phyloP scores from a whole-genome alignment of 2,797 vertebrate genomes.

The Aulostomus chinensis region DNA sequence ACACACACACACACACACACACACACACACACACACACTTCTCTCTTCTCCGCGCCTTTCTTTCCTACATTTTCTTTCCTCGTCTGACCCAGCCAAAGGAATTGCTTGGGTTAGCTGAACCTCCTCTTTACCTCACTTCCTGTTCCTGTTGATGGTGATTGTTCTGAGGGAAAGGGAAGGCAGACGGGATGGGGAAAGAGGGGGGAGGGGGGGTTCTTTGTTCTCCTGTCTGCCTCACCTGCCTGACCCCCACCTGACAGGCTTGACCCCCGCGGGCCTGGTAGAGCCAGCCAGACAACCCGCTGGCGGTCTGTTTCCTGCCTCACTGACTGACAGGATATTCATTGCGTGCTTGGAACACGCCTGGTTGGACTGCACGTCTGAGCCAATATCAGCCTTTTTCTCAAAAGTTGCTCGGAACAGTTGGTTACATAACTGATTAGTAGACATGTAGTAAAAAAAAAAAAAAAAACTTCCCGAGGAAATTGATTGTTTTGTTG shows the following conservation, averaged over 20 bases:
- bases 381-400: not conserved
- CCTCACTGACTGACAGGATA: slow-evolving; percentile 64
- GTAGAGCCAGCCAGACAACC: slow-evolving; percentile 49
- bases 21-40: too few relatives aligned
- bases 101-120: slow-evolving; percentile 73
- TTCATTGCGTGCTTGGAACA: slow-evolving; percentile 47
- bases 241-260: slow-evolving; percentile 61
- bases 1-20: slow-evolving; percentile 31
- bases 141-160: slow-evolving; percentile 78
- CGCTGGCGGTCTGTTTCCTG: slow-evolving; percentile 56
- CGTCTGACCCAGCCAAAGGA: slow-evolving; percentile 51
- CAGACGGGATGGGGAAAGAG: slow-evolving; percentile 48
- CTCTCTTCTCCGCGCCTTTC: slow-evolving; percentile 43
- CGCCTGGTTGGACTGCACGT: slow-evolving; percentile 13
- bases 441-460: too few relatives aligned
- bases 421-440: not conserved
- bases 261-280: slow-evolving; percentile 34
- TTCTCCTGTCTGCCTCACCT: slow-evolving; percentile 65
- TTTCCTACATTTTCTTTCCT: slow-evolving; percentile 51
- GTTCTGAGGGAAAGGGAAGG: slow-evolving; percentile 72
- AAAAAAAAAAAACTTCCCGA: too few relatives aligned
- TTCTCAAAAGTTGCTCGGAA: not conserved
- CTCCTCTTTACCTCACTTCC: slow-evolving; percentile 75
- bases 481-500: too few relatives aligned
- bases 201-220: slow-evolving; percentile 46